These are phyloP conservation scores for Fopius arisanus DNA, from an alignment of 1,140 invertebrate species.

Conservation along the genomic window DNA sequence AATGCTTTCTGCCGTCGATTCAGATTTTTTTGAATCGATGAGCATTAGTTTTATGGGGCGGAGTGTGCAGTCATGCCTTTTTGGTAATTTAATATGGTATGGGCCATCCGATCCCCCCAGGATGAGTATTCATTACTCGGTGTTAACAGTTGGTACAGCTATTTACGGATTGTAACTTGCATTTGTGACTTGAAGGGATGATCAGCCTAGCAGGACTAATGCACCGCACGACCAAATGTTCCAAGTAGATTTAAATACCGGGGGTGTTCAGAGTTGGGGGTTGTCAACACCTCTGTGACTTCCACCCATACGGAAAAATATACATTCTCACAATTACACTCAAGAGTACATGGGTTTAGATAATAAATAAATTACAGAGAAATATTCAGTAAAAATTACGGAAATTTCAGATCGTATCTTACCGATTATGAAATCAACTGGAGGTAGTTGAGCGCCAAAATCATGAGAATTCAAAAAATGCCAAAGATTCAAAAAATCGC, in stretches of 20 bases:
- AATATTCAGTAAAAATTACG: too few species aligned
- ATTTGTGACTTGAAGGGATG: conserved; percentile 37
- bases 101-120: background rate
- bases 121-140: conserved; percentile 11
- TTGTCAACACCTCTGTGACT: background rate
- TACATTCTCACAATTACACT: too few species aligned
- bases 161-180: conserved; percentile 45
- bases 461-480: too few species aligned
- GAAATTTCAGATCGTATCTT: too few species aligned
- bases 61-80: background rate
- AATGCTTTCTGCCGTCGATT: too few species aligned
- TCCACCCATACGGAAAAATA: too few species aligned
- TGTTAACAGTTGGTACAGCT: conserved; percentile 37
- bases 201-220: conserved; percentile 61
- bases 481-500: too few species aligned
- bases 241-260: conserved; percentile 55
- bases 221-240: conserved; percentile 59
- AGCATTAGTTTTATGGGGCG: background rate
- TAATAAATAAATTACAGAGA: too few species aligned
- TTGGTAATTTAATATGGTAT: background rate
- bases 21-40: background rate
- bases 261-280: conserved; percentile 31
- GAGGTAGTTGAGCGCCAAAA: too few species aligned
- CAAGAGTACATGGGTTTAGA: too few species aligned
- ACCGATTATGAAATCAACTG: too few species aligned